Evolutionary conservation across 2,888 invertebrate species (phyloP).

Genomic region (Chalcis sispes): DNA sequence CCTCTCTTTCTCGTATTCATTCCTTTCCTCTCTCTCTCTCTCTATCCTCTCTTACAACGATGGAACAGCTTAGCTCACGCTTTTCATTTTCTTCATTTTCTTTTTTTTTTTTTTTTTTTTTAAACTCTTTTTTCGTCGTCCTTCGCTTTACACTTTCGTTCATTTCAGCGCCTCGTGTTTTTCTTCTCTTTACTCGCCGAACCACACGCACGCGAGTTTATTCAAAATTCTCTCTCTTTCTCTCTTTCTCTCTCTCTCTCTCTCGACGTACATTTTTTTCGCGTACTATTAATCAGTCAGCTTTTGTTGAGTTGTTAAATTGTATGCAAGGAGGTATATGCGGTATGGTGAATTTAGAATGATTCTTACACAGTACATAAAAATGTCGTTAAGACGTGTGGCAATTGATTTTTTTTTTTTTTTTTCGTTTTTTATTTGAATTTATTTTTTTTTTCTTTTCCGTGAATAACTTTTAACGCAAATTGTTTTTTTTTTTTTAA

Average conservation of each 20-base stretch:
- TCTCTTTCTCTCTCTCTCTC: not conserved
- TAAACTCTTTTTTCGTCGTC: not conserved
- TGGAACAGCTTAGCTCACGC: conserved; percentile 5
- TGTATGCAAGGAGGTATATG: not conserved
- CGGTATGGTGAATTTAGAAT: not conserved
- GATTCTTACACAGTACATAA: not conserved
- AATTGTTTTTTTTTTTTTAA: conserved; percentile 5
- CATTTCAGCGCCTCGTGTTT: not conserved
- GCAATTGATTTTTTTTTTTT: not conserved
- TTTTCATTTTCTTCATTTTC: conserved; percentile 24
- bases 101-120: conserved; percentile 19
- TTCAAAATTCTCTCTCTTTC: not conserved
- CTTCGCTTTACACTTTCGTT: conserved; percentile 10
- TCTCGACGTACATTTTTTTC: conserved; percentile 6
- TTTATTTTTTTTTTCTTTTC: not conserved
- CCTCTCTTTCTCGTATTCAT: not conserved
- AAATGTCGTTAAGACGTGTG: not conserved
- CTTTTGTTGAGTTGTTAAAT: not conserved
- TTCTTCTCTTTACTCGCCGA: not conserved
- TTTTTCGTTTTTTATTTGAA: not conserved
- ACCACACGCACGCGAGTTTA: not conserved
- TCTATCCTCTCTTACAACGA: conserved; percentile 10
- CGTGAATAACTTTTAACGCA: not conserved
- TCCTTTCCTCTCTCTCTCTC: not conserved
- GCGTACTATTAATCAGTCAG: conserved; percentile 17